Base-by-base conservation (phyloP, 2,888 invertebrate species). In the Xestia c-nigrum region DNA sequence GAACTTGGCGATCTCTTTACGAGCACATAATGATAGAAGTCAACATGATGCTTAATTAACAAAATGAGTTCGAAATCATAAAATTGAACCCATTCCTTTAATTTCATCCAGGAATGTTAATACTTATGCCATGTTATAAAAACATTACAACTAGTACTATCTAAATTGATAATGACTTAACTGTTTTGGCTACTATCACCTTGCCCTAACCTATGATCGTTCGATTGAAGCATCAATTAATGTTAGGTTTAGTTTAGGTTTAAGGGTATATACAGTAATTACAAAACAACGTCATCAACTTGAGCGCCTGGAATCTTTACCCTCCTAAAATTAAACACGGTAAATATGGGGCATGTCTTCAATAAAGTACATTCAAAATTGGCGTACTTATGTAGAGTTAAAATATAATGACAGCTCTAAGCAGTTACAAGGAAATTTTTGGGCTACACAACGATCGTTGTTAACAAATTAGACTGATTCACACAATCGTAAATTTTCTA, bases 121-220 rank as follows among this genome's bases (percentile, higher is more conserved):
- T 76, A 85, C 78, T 70, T 82, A 86, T 69, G 71, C 46, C 82
- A 75, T 85, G 85, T 88, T 88, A 87, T 80, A 88, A 88, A 85
- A 88, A 86, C 81, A 68, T 89, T 87, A 90, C 71, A 80, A 75
- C 90, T 88, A 90, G 83, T 80, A 87, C 85, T 90, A 91, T 83
- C 89, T 92, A 93, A 79, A 89, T 89, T 93, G 92, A 93, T 93
- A 92, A 91, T 92, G 89, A 91, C 93, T 94, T 93, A 94, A 89
- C 86, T 87, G 80, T 92, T 92, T n/a, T 91, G 95, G 94, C 95
- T 96, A 96, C 93, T 96, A 96, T 96, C 96, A 96, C 96, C 94
- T 94, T 94, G 92, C 93, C 91, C 94, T 96, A 95, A 94, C 95
- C 95, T 96, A 96, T 94, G 94, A 95, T 94, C 88, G 75, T 88